phyloP scores from a whole-genome alignment of 2,113 vertebrate species.

The Myocastor coypus region DNA sequence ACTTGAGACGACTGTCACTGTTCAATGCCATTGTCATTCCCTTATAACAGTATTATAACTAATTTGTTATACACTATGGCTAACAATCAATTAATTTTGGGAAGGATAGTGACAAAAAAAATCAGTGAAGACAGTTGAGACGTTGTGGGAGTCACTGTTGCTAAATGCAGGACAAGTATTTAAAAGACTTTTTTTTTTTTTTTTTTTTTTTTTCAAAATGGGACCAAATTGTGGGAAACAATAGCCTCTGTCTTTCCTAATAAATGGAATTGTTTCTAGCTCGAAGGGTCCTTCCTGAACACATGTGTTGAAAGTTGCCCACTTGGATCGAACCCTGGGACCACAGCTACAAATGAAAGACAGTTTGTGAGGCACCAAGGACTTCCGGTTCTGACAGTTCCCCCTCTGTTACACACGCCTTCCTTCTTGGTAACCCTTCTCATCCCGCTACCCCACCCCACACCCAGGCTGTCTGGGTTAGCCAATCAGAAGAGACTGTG shows the following conservation, averaged over 20 bases:
- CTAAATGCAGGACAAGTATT: not conserved
- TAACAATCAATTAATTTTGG: conserved; percentile 6
- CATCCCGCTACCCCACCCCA: no score
- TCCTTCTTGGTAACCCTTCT: not conserved
- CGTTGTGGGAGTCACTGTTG: not conserved
- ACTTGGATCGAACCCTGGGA: not conserved
- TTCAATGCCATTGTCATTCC: not conserved
- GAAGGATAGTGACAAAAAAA: not conserved
- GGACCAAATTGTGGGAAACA: not conserved
- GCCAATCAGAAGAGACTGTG: not conserved
- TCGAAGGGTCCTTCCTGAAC: not conserved
- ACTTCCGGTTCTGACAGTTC: not conserved
- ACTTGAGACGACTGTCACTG: not conserved
- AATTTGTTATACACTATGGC: not conserved
- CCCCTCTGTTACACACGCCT: not conserved
- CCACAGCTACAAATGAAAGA: not conserved
- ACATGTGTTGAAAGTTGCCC: not conserved
- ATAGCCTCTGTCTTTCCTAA: not conserved
- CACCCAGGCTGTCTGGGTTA: not conserved
- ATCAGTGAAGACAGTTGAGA: not conserved
- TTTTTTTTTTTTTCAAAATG: no score
- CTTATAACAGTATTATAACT: not conserved
- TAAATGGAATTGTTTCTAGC: not conserved
- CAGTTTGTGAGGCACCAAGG: not conserved
- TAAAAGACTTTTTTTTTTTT: not conserved